Conservation (phyloP, 2,797 vertebrate genomes). For the Pristis pectinata region DNA sequence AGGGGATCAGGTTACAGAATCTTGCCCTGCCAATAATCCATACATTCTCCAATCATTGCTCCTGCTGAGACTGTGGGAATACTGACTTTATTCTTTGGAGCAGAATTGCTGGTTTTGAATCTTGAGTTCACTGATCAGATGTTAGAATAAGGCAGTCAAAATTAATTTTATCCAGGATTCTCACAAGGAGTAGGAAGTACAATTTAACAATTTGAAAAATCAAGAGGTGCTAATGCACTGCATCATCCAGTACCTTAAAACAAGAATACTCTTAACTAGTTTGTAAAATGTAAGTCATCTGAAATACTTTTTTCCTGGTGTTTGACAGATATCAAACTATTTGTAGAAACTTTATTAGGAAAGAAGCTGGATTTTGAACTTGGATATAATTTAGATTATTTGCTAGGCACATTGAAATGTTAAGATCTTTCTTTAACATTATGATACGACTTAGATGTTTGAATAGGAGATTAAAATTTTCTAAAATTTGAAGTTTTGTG, state of each 20-base stretch:
- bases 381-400: no score
- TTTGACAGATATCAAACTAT: neutral
- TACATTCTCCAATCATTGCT: neutral
- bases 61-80: neutral
- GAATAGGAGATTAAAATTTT: no score
- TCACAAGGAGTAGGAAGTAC: neutral
- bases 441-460: no score
- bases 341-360: neutral
- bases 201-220: neutral
- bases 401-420: no score
- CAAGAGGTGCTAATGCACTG: neutral
- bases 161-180: neutral
- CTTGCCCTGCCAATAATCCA: neutral
- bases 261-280: neutral
- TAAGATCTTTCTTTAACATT: no score
- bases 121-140: neutral
- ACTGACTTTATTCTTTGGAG: neutral
- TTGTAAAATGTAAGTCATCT: neutral
- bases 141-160: neutral
- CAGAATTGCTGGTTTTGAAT: neutral
- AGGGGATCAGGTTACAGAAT: neutral
- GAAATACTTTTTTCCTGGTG: neutral
- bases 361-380: no score
- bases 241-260: neutral
- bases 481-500: no score